phyloP scores from a whole-genome alignment of 2,797 vertebrate genomes.

The Geotrypetes seraphini region DNA sequence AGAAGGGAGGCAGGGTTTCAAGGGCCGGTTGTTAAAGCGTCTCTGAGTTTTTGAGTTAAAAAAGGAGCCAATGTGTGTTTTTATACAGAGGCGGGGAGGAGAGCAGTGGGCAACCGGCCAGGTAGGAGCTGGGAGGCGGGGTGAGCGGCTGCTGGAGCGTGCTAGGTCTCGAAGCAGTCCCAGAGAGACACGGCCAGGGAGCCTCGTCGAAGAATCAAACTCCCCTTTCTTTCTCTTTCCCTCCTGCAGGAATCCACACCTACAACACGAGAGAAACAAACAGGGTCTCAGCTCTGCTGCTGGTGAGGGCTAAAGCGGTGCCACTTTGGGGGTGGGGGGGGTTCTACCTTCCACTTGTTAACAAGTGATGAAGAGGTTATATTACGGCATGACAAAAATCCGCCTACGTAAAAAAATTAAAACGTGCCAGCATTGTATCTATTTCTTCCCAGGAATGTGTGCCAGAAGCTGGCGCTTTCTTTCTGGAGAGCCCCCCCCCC shows the following conservation, averaged over 20 bases:
- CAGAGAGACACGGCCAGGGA: conserved; percentile 26
- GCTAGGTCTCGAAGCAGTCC: conserved; percentile 59
- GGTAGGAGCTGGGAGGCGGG: conserved; percentile 52
- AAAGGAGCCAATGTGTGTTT: conserved; percentile 72
- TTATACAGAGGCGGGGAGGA: conserved; percentile 91
- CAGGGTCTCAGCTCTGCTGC: too few relatives aligned
- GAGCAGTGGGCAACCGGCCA: conserved; percentile 65
- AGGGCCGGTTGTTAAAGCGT: conserved; percentile 24
- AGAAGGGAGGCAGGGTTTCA: conserved; percentile 2
- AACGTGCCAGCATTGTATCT: too few relatives aligned
- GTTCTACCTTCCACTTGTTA: too few relatives aligned
- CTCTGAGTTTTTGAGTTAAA: conserved; percentile 59
- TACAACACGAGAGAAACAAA: conserved; percentile 18
- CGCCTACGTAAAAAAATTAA: too few relatives aligned
- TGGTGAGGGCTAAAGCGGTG: too few relatives aligned
- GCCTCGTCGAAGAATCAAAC: conserved; percentile 29
- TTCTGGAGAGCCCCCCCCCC: not conserved
- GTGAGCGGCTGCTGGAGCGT: conserved; percentile 68
- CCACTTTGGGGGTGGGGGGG: too few relatives aligned
- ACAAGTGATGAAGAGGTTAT: too few relatives aligned
- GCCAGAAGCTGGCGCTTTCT: too few relatives aligned
- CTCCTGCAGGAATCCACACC: conserved; percentile 18
- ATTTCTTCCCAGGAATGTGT: not conserved
- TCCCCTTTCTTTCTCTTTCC: conserved; percentile 24
- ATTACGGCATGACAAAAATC: too few relatives aligned